phyloP scores from a whole-genome alignment of 2,797 vertebrate species.

The Alosa sapidissima region DNA sequence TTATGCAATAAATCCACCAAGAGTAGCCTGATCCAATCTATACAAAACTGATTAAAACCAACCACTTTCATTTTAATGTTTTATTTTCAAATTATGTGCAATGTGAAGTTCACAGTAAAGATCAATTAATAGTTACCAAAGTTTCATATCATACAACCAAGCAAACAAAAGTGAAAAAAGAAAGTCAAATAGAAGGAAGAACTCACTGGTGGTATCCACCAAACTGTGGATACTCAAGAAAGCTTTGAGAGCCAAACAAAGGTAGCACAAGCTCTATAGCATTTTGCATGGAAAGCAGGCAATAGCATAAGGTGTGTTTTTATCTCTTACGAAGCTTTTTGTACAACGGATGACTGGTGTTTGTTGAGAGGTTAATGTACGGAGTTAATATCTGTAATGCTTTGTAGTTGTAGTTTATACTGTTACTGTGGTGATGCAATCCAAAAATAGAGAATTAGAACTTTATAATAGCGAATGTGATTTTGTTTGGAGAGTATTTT shows the following conservation, averaged over 20 bases:
- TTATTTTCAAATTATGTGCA: slow-evolving; percentile 84
- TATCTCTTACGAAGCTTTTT: slow-evolving; percentile 58
- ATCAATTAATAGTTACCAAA: slow-evolving; percentile 74
- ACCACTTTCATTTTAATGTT: slow-evolving; percentile 59
- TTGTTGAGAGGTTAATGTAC: slow-evolving; percentile 50
- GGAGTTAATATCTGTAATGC: slow-evolving; percentile 63
- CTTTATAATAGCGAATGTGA: background rate
- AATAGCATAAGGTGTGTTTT: slow-evolving; percentile 43
- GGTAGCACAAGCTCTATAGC: slow-evolving; percentile 35
- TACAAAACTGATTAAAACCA: background rate
- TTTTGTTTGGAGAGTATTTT: background rate
- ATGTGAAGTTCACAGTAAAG: slow-evolving; percentile 84
- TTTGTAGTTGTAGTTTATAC: slow-evolving; percentile 46
- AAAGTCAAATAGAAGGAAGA: slow-evolving; percentile 51
- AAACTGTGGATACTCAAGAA: background rate
- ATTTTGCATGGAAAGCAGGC: slow-evolving; percentile 48
- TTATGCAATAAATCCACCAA: background rate
- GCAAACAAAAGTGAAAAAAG: slow-evolving; percentile 49
- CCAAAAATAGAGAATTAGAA: slow-evolving; percentile 9
- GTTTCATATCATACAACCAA: slow-evolving; percentile 65
- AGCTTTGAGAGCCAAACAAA: slow-evolving; percentile 24
- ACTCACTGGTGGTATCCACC: background rate
- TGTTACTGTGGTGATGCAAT: background rate
- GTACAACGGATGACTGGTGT: slow-evolving; percentile 66
- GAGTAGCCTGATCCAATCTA: background rate